phyloP scores from a whole-genome alignment of 2,113 vertebrate species.

The Myotis davidii region DNA sequence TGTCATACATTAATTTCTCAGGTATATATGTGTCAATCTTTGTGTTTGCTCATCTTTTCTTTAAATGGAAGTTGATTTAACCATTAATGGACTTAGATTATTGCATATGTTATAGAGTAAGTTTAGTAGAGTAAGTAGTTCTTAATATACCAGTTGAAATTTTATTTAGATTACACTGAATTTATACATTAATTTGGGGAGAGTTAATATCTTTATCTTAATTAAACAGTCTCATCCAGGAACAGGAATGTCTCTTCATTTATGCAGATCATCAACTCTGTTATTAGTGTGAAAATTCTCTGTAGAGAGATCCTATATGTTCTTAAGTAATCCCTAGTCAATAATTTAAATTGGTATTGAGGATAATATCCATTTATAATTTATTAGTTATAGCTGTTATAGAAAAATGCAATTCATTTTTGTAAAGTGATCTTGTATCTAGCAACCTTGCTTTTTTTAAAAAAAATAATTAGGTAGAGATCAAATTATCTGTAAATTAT shows the following conservation, averaged over 20 bases:
- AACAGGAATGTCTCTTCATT: background rate
- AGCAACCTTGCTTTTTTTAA: background rate
- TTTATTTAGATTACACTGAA: background rate
- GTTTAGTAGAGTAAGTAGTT: background rate
- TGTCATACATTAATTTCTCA: background rate
- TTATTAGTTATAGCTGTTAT: background rate
- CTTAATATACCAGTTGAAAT: background rate
- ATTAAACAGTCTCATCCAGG: background rate
- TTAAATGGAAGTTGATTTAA: background rate
- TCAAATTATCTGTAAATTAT: constrained; percentile 1
- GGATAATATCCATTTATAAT: background rate
- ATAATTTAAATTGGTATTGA: background rate
- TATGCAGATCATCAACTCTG: background rate
- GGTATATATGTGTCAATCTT: background rate
- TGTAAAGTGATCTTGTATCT: background rate
- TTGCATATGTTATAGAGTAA: background rate
- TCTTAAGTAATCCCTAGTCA: background rate
- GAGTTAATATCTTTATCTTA: background rate
- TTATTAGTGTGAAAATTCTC: background rate
- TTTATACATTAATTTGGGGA: background rate
- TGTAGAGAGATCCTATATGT: background rate
- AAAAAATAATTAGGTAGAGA: background rate
- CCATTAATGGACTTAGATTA: background rate
- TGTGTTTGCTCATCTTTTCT: background rate
- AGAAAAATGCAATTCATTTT: constrained; percentile 4